Base-by-base conservation (phyloP, 2,888 invertebrate species). In the Coenonympha glycerion region DNA sequence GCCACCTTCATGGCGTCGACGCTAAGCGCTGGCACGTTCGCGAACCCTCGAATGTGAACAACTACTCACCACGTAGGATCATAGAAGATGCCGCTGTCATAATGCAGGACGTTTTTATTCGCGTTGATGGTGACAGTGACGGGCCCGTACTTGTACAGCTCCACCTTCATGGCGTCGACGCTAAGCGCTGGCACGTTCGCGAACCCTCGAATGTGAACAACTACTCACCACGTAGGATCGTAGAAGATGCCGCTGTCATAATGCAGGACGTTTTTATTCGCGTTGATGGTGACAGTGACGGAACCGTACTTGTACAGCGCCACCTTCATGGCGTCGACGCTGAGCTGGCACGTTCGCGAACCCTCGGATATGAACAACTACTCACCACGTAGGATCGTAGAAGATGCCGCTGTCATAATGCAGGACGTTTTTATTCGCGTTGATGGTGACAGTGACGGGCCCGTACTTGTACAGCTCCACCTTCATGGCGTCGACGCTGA, bases 241-340 rank as follows among this genome's bases (percentile, higher is more conserved):
- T 69, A 78, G 39, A 66, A 73, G 0, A 78, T 24, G 0, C 78
- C 78, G 11, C 50, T 69, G 5, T 68, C 57, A 39, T 78, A 77
- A 0, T 57, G 11, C 2, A 6, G 5, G 58, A 78, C 62, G 0
- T 31, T 15, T 0, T 1, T 0, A 1, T 56, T 45, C 1, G 67
- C 69, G 21, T 67, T 41, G 0, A 78, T 58, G 1, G 48, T 62
- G 0, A 71, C 64, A 0, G 66, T 56, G 1, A 72, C 71, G 0
- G 76, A 76, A 0, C 77, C 78, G 30, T 71, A 71, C 26, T 72
- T 68, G 58, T 59, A 55, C 3, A 78, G 49, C 0, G 71, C 68
- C 3, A 65, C 54, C 45, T 72, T 73, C 52, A 76, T 49, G 0
- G 74, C 72, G 5, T 63, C 61, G 0, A 62, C 57, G 44, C 64